Evolutionary conservation across 2,888 invertebrate species (phyloP), one percentile per base, ranked within the genome.

Genomic region (Pyrrhia umbra): DNA sequence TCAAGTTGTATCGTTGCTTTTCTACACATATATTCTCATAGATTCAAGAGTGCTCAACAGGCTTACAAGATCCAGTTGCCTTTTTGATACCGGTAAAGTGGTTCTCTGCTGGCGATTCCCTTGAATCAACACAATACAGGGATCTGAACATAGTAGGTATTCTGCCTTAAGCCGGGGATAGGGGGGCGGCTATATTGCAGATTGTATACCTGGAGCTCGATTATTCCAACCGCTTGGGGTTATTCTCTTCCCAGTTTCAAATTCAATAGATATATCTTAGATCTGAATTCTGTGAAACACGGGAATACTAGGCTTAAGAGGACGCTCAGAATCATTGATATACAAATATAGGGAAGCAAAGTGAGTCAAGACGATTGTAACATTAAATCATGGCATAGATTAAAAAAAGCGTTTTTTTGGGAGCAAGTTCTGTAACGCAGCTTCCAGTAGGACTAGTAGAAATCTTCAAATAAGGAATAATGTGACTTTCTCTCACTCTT

Each of bases 31-130:
- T 18, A 58, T 21, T 23, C 0, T 46, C 9, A 5, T 34, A 34
- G 34, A 34, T 39, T 30, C 18, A 25, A 20, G 8, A 13, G 68
- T 13, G 34, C 5, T 9, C 13, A 34, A 21, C 21, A 25, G 23
- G 25, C 15, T 45, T 51, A 25, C 8, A 4, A 40, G 23, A 51
- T 27, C 4, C 8, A 45, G 15, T 37, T 69, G 40, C 18, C n/a
- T 20, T 37, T 27, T 27, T 62, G 47, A 34, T 47, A 37, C 46
- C 8, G 23, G 37, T 43, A 67, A 25, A 64, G 64, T 30, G 15
- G 8, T 25, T 15, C 9, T 34, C 25, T 1, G n/a, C 6, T 23
- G 65, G 20, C 27, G 23, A 39, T 65, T 16, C n/a, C 16, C 6
- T 25, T 13, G 18, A 20, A 54, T 2, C 18, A 20, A 23, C 18